phyloP scores from a whole-genome alignment of 2,888 invertebrate species.

The Cactoblastis cactorum region DNA sequence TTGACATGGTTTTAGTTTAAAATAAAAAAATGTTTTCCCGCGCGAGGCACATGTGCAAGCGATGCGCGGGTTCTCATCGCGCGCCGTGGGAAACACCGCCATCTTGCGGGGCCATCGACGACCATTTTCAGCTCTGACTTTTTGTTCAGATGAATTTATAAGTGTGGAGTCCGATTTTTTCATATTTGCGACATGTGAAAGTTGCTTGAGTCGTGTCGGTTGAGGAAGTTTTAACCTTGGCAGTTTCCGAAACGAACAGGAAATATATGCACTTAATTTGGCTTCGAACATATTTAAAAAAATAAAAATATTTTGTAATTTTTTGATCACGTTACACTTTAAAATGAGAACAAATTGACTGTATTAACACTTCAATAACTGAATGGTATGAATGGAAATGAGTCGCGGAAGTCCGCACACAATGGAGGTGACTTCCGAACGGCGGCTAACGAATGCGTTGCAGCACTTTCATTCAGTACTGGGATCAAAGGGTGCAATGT shows the following conservation, averaged over 20 bases:
- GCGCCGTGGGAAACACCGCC: constrained; percentile 66
- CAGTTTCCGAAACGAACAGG: neutral
- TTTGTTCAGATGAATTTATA: constrained; percentile 19
- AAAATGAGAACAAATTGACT: neutral
- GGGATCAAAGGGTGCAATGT: constrained; percentile 53
- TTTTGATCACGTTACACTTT: neutral
- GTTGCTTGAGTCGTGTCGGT: neutral
- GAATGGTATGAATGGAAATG: neutral
- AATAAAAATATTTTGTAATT: neutral
- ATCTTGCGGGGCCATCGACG: constrained; percentile 45
- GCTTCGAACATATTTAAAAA: neutral
- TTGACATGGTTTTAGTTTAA: constrained; percentile 36
- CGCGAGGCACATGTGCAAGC: constrained; percentile 62
- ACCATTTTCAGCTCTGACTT: constrained; percentile 21
- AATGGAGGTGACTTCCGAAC: constrained; percentile 16
- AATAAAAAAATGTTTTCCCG: constrained; percentile 54
- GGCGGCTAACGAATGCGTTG: constrained; percentile 26
- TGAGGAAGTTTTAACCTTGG: neutral
- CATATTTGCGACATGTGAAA: constrained; percentile 8
- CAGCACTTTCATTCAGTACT: constrained; percentile 59
- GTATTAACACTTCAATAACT: constrained; percentile 5
- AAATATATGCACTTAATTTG: neutral
- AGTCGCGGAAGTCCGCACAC: constrained; percentile 6
- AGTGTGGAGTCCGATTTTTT: constrained; percentile 5
- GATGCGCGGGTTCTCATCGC: constrained; percentile 53